Base-by-base conservation (phyloP, 2,113 vertebrate species). In the Onychostoma macrolepis region DNA sequence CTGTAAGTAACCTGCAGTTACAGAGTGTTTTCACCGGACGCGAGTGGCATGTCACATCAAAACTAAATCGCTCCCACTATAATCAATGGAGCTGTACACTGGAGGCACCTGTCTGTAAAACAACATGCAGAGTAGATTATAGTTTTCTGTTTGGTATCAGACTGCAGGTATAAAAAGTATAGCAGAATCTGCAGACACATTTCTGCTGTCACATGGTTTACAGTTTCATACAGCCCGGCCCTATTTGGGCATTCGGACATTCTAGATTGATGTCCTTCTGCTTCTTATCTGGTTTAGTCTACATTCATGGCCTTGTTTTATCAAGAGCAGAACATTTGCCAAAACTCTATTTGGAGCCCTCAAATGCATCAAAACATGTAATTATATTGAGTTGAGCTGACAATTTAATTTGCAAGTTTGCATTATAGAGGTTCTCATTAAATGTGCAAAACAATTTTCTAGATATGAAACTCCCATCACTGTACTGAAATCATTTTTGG, bases 371-470 rank as follows among this genome's bases (percentile, higher is more conserved):
- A 45, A 84, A 84, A 84, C 77, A 33, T 89, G 65, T 33, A 80
- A 87, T 85, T 89, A 76, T 48, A 41, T 43, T 53, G 30, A 67
- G 45, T 76, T 33, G 30, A 61, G 30, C 77, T 67, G 88, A 84
- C 76, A 24, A 41, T 76, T 36, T 84, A 75, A 86, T 84, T 74
- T 26, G 38, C 53, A 61, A 67, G 80, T 58, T 65, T 80, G 63
- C 38, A 80, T 89, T 36, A 21, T 21, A 67, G 65, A 72, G 33
- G 21, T 61, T 84, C 38, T 83, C 24, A 71, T 88, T 86, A 86
- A 86, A 86, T 61, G 19, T 79, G 24, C 65, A 86, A 81, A 88
- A 85, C 77, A 21, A 24, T 43, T 76, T 85, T 76, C 41, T 43
- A 72, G 26, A 85, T 85, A 63, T 63, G 50, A 88, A 67, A 65